Evolutionary conservation across 2,888 invertebrate genomes (phyloP).

Genomic region (Dioctria rufipes): DNA sequence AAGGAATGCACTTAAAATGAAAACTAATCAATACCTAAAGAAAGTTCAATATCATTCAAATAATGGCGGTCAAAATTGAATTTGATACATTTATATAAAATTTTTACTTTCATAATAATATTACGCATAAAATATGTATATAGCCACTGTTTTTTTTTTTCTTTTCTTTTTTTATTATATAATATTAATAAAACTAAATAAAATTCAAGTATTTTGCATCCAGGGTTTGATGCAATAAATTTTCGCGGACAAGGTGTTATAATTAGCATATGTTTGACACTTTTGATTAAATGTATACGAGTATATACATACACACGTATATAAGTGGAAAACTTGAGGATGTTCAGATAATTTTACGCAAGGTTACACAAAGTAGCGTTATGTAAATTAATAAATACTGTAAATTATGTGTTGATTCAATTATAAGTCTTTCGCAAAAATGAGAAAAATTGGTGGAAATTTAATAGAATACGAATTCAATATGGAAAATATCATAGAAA

Average conservation of each 20-base stretch:
- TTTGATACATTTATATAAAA: background rate
- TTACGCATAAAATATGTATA: background rate
- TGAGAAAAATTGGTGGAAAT: too few species aligned
- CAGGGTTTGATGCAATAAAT: background rate
- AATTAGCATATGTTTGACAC: conserved; percentile 11
- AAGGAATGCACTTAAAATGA: background rate
- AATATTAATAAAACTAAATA: too few species aligned
- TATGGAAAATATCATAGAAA: too few species aligned
- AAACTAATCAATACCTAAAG: background rate
- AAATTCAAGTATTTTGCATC: too few species aligned
- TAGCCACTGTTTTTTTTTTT: background rate
- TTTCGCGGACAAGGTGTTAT: conserved; percentile 25
- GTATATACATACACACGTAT: too few species aligned
- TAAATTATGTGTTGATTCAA: too few species aligned
- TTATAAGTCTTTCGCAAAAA: too few species aligned
- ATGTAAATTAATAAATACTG: conserved; percentile 2
- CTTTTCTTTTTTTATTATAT: background rate
- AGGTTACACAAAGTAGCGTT: conserved; percentile 39
- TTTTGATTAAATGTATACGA: too few species aligned
- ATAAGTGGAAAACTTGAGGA: conserved; percentile 14
- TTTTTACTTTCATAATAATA: background rate
- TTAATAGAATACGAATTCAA: too few species aligned
- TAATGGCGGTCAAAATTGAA: background rate
- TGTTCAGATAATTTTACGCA: conserved; percentile 21
- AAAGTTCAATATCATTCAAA: background rate